Evolutionary conservation across 1,140 invertebrate species (phyloP).

Genomic region (Ceratosolen fusciceps): DNA sequence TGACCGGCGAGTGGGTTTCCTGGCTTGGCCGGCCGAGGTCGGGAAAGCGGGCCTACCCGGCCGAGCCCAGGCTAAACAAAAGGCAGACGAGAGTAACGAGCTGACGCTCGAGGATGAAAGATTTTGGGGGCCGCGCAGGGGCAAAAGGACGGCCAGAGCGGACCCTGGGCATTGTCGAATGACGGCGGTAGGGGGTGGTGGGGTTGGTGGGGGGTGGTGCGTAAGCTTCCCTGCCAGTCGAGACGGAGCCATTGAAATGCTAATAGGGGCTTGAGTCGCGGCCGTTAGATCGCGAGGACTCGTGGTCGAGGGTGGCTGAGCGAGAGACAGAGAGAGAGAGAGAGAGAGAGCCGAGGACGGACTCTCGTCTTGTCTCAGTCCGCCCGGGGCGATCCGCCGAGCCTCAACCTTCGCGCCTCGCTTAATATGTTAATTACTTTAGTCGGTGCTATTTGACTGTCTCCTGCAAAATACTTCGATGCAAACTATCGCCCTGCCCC

Average conservation of each 20-base stretch:
- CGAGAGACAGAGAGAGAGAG: not conserved
- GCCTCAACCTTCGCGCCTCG: not conserved
- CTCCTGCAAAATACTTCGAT: constrained; percentile 3
- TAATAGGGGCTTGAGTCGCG: constrained; percentile 55
- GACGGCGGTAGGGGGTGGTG: constrained; percentile 5
- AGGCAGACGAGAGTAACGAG: not conserved
- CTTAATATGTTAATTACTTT: constrained; percentile 47
- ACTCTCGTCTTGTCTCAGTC: constrained; percentile 34
- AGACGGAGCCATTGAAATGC: constrained; percentile 54
- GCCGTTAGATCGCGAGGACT: constrained; percentile 51
- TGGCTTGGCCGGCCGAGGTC: too few relatives aligned
- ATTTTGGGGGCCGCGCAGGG: not conserved
- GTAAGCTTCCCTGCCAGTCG: constrained; percentile 47
- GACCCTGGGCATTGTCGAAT: constrained; percentile 7
- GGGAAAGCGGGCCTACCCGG: too few relatives aligned
- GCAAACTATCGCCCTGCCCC: not conserved
- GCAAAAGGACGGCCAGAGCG: not conserved
- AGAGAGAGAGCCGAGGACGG: not conserved
- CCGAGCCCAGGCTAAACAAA: not conserved
- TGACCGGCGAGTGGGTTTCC: too few relatives aligned
- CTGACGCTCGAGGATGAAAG: not conserved
- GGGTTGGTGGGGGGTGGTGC: not conserved
- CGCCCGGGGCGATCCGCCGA: not conserved
- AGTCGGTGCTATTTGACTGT: constrained; percentile 13
- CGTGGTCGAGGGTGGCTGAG: too few relatives aligned